Base-by-base conservation (phyloP, 2,888 invertebrate species). In the Cataglyphis altisquamis region DNA sequence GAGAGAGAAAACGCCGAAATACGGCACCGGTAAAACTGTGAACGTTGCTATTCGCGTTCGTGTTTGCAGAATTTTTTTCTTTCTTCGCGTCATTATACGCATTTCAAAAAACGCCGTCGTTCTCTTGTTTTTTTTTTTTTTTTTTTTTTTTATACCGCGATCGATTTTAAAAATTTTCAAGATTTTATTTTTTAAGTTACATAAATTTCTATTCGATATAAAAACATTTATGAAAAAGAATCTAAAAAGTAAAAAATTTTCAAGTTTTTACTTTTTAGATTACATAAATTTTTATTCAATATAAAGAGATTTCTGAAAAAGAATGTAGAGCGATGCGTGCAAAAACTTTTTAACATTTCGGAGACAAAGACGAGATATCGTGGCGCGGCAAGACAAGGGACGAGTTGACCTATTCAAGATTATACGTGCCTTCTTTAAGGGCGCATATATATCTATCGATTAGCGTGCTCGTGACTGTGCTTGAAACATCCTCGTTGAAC, bases 371-470 rank as follows among this genome's bases (percentile, higher is more conserved):
- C 25, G 72, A 70, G 60, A 78, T 62, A 80, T 80, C 72, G 9
- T 29, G 45, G 29, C 39, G 66, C 25, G 9, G 18, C 21, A 12
- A 21, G 21, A 45, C 57, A 45, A 60, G 45, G 18, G 8, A 18
- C 32, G 41, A 60, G 70, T 72, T 80, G 70, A 80, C 72, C 36
- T 80, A 70, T 45, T 45, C 60, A 60, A 70, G 70, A 78, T 78
- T 70, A 78, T 60, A 45, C 12, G 45, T 62, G 45, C 45, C 36
- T 41, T 60, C 32, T 60, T 21, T 32, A 70, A 41, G 25, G 21
- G 21, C 4, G 45, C 78, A 45, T 57, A 41, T 66, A 63, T 25
- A 41, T 78, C 21, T 68, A 45, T 18, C 45, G 72, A 80, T 78
- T 80, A 80, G 25, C n/a, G 41, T 18, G 25, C 45, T 21, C 60